Percentiles rank a stretch among this genome's conserved stretches.
These are phyloP conservation scores for Aspidiotus rigidus DNA, from an alignment of 2,888 invertebrate species.

Conservation along the genomic window DNA sequence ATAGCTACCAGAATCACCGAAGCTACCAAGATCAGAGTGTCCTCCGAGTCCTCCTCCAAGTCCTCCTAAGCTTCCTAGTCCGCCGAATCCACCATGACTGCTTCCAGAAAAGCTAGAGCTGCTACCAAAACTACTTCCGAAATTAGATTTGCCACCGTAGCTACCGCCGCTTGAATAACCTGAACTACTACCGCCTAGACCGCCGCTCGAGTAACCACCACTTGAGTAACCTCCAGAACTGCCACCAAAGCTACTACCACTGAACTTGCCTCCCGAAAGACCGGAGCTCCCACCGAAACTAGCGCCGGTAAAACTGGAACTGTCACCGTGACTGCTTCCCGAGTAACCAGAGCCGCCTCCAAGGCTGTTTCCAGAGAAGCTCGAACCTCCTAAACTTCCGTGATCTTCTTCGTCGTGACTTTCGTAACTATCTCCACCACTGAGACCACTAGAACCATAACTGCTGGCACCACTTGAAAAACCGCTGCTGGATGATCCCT, in stretches of 20 bases:
- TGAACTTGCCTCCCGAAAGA: too few species aligned
- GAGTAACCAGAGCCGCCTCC: not conserved
- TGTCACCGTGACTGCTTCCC: too few species aligned
- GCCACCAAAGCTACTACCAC: too few species aligned
- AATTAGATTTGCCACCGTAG: not conserved
- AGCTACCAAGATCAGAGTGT: not conserved
- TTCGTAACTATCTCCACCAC: not conserved
- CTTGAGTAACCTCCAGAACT: too few species aligned
- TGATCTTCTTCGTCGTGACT: not conserved
- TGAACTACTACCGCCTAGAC: too few species aligned
- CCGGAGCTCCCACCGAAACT: too few species aligned
- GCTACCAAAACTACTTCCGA: not conserved
- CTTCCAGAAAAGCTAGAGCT: not conserved
- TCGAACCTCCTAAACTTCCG: not conserved
- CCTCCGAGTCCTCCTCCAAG: not conserved
- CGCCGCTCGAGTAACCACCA: too few species aligned
- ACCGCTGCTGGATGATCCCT: not conserved
- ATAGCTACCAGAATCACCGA: not conserved
- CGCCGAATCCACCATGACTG: not conserved
- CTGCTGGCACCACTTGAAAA: not conserved
- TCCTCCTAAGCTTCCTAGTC: not conserved
- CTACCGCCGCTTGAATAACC: not conserved
- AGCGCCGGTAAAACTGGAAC: too few species aligned
- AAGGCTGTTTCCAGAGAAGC: not conserved
- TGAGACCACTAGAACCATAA: constrained; percentile 1